Percentiles rank a stretch among this genome's conserved stretches.
Conservation (phyloP, 2,113 vertebrate genomes). For the Rhinoptilus africanus region DNA sequence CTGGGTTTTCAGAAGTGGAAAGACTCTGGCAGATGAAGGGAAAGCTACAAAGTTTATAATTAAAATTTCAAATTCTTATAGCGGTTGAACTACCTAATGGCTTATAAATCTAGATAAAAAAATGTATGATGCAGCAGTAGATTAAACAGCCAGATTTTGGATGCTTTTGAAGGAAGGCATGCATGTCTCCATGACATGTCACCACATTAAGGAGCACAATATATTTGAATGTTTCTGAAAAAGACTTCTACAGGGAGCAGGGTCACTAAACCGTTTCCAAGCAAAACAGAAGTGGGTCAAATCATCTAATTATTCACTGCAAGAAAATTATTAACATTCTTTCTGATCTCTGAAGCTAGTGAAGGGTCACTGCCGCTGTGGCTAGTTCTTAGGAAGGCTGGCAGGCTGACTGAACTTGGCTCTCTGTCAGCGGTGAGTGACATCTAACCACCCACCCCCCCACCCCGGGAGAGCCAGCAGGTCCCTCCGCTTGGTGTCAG, state of each 20-base stretch:
- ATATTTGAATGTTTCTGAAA: neutral
- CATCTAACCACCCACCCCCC: accelerated
- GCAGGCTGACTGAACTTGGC: neutral
- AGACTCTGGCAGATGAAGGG: neutral
- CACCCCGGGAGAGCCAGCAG: neutral
- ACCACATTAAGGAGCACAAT: neutral
- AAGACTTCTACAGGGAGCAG: neutral
- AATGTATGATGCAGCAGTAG: neutral
- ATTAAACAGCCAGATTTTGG: neutral
- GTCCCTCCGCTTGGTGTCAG: neutral
- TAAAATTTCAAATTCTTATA: neutral
- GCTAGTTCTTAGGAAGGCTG: neutral
- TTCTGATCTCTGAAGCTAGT: neutral
- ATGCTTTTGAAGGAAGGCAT: neutral
- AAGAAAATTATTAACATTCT: neutral
- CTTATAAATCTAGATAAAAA: neutral
- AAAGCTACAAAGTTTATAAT: neutral
- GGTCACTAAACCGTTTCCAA: neutral
- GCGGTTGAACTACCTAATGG: neutral
- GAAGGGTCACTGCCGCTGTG: neutral
- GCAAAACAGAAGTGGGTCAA: neutral
- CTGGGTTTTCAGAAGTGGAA: neutral
- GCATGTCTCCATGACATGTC: neutral
- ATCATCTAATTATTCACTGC: neutral
- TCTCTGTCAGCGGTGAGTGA: neutral